Conservation (phyloP, 2,113 vertebrate species). For the Mobula hypostoma region DNA sequence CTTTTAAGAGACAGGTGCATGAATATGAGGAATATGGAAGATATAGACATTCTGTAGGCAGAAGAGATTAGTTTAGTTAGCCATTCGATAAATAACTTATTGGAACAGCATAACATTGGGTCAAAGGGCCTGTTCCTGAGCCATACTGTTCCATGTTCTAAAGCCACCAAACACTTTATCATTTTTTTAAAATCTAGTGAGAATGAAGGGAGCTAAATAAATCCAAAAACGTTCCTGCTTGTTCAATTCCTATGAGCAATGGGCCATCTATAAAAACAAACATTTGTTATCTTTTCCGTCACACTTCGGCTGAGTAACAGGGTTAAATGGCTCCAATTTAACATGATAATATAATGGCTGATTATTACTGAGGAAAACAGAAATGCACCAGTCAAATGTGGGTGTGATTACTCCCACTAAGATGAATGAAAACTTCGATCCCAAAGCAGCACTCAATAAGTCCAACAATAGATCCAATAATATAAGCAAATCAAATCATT, state of each 20-base stretch:
- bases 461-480: background rate
- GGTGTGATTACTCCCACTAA: background rate
- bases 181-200: background rate
- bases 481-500: background rate
- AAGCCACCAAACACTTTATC: too few species aligned
- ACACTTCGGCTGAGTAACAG: background rate
- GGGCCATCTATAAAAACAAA: too few species aligned
- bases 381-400: background rate
- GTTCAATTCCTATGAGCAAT: background rate
- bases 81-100: too few species aligned
- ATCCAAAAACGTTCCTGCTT: background rate
- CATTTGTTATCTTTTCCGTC: background rate
- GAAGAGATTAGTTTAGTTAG: too few species aligned
- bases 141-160: too few species aligned
- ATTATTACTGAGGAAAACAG: too few species aligned
- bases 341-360: background rate
- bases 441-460: background rate
- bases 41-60: too few species aligned
- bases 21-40: too few species aligned
- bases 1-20: too few species aligned
- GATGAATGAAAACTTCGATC: background rate
- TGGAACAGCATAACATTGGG: too few species aligned
- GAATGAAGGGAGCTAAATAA: background rate
- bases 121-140: too few species aligned
- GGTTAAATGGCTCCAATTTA: background rate